Conservation (phyloP, 64 coral and sea anemone species). For the Pachyseris speciosa region DNA sequence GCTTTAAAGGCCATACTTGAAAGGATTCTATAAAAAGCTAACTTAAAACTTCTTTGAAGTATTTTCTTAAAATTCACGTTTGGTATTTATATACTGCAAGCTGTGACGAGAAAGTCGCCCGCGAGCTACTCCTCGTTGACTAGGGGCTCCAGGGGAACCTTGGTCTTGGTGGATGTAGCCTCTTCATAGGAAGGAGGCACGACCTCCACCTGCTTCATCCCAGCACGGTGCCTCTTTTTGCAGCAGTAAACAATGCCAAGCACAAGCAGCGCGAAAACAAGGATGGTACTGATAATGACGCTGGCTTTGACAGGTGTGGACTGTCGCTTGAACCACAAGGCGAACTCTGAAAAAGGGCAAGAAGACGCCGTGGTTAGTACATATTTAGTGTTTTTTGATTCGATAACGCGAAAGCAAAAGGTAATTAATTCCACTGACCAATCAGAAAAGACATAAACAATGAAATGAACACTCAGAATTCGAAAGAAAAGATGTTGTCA, state of each 20-base stretch:
- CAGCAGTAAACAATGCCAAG: neutral
- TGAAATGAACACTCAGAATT: too few species aligned
- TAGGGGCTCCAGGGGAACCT: slow-evolving; percentile 29
- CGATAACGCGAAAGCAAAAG: too few species aligned
- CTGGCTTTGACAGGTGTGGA: neutral
- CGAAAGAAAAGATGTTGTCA: too few species aligned
- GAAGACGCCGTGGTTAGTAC: neutral
- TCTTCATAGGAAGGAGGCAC: slow-evolving; percentile 8
- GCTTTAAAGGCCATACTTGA: too few species aligned
- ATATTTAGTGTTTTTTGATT: too few species aligned
- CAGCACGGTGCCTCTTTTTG: slow-evolving; percentile 16
- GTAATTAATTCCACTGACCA: too few species aligned
- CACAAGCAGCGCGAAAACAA: neutral
- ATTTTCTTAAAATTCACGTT: neutral
- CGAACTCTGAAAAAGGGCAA: neutral
- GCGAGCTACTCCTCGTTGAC: slow-evolving; percentile 28
- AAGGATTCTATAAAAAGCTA: too few species aligned
- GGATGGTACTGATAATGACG: neutral
- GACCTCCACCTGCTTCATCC: neutral
- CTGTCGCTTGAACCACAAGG: slow-evolving; percentile 28
- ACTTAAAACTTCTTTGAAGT: neutral
- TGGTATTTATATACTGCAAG: neutral
- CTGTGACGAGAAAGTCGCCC: neutral
- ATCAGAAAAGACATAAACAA: too few species aligned
- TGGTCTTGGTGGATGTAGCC: neutral